A percentile compares a stretch with the other conserved stretches of the same genome.
Conservation (phyloP, 2,888 invertebrate species). For the Automeris io region DNA sequence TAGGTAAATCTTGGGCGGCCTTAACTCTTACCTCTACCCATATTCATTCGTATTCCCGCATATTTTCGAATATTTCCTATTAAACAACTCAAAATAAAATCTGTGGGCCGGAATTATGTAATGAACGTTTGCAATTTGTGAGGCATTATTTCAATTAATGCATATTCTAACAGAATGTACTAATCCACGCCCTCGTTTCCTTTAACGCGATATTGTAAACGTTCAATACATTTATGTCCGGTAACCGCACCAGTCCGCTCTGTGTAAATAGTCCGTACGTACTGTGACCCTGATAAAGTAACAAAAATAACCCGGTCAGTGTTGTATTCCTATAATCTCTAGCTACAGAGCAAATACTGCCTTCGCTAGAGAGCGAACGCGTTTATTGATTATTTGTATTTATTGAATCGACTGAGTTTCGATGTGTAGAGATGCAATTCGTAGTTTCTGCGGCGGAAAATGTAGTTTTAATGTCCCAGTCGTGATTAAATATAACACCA, state of each 20-base stretch:
- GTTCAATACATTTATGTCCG: constrained; percentile 20
- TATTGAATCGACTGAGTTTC: not conserved
- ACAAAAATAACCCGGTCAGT: constrained; percentile 62
- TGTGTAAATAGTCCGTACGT: constrained; percentile 37
- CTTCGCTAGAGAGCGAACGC: constrained; percentile 11
- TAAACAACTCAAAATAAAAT: too few species aligned
- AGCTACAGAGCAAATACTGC: constrained; percentile 37
- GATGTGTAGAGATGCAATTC: not conserved
- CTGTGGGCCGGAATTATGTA: too few species aligned
- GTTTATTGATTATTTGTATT: not conserved
- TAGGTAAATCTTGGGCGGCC: too few species aligned
- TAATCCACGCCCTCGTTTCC: constrained; percentile 6
- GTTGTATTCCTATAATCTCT: constrained; percentile 44
- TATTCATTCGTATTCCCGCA: too few species aligned
- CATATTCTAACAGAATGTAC: too few species aligned
- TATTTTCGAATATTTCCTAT: too few species aligned
- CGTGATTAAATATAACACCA: too few species aligned
- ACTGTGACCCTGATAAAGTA: constrained; percentile 59
- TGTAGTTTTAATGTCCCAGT: too few species aligned
- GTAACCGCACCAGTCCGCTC: constrained; percentile 23
- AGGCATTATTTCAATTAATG: too few species aligned
- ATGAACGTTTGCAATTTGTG: too few species aligned
- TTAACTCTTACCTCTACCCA: too few species aligned
- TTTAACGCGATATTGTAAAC: constrained; percentile 13
- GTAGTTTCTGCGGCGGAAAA: too few species aligned